Evolutionary conservation across 2,113 vertebrate genomes (phyloP), one percentile per base, ranked within the genome.

Genomic region (Macroglossus sobrinus): DNA sequence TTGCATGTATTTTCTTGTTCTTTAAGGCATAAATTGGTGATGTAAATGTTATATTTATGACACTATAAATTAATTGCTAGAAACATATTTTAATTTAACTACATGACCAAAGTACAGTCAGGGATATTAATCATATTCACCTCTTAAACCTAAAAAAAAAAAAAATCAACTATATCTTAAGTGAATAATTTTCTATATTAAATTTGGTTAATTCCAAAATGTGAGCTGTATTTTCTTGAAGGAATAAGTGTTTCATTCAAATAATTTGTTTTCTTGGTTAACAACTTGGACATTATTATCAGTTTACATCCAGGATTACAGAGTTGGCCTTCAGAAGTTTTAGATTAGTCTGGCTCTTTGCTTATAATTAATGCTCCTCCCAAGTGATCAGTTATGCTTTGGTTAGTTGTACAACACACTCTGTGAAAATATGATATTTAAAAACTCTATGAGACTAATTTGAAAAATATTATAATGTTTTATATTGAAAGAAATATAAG

Each of bases 21-120:
- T 97, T 97, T 94, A 95, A 97, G 95, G 94, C 79, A 96, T 97
- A 92, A 97, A 98, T 96, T 96, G 57, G 5, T 96, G 80, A 64
- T 89, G 1, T 80, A 89, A 93, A 86, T 45, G 26, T 74, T 85
- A 40, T 76, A 89, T 89, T 91, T 89, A 84, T 89, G 57, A 92
- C 57, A 89, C 57, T 75, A 55, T 86, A 10, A 96, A 96, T 96
- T 93, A 96, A 95, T 95, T 89, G 40, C 72, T 85, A 55, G 72
- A 85, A 89, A 82, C 21, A 86, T 50, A 21, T 92, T 95, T 30
- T 96, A 91, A 93, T 94, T 95, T 89, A 35, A 80, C 15, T 79
- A 59, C 47, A 79, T 75, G 82, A 86, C 92, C 57, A 91, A 95
- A 93, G 15, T 91, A 82, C 0, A 93, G 40, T 95, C 64, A 84